These are phyloP conservation scores for Ursus arctos DNA, from an alignment of 2,113 vertebrate genomes.

Conservation along the genomic window DNA sequence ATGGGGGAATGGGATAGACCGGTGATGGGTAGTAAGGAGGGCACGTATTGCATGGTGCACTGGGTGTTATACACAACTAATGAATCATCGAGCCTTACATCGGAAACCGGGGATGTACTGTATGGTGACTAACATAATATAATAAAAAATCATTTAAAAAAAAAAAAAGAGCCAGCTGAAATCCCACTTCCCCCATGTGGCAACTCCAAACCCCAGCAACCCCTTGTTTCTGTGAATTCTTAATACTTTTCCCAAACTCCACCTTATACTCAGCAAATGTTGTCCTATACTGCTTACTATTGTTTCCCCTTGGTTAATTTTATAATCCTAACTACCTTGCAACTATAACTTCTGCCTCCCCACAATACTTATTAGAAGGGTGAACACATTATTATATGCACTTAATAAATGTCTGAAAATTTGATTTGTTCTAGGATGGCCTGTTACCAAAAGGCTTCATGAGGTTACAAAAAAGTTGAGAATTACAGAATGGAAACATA, in stretches of 20 bases:
- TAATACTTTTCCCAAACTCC: not conserved
- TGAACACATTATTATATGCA: not conserved
- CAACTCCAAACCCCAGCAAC: not conserved
- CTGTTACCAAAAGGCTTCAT: conserved; percentile 23
- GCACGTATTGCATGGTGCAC: too few relatives aligned
- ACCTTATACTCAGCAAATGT: not conserved
- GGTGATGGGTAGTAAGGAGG: too few relatives aligned
- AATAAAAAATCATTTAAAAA: too few relatives aligned
- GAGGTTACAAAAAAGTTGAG: not conserved
- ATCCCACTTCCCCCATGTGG: not conserved
- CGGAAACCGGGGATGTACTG: too few relatives aligned
- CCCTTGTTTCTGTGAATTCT: not conserved
- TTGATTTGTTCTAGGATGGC: not conserved
- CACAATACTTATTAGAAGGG: not conserved
- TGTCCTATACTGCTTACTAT: not conserved
- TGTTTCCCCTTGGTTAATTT: not conserved
- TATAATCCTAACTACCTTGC: not conserved
- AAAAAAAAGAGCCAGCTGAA: not conserved
- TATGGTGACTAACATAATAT: too few relatives aligned
- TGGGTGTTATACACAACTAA: too few relatives aligned
- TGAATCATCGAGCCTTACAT: too few relatives aligned
- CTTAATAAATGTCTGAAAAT: conserved; percentile 37
- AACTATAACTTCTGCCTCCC: not conserved
- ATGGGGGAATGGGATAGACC: too few relatives aligned
- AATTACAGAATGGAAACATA: not conserved